These are phyloP conservation scores for Epinephelus moara DNA, from an alignment of 2,113 vertebrate genomes.

Conservation along the genomic window DNA sequence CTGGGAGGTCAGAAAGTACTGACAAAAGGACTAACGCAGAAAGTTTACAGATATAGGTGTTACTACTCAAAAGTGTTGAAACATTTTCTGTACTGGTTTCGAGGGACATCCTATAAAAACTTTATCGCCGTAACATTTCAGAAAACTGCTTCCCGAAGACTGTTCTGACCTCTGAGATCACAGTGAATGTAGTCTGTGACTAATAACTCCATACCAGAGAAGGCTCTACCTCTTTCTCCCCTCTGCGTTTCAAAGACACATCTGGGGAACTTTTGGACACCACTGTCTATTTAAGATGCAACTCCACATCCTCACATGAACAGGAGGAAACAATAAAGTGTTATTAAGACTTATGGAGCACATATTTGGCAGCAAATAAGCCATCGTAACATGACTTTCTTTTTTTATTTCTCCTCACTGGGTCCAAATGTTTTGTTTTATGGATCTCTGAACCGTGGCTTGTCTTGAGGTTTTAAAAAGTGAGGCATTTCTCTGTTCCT, in stretches of 20 bases:
- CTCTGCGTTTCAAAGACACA: slow-evolving; percentile 43
- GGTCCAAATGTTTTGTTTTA: slow-evolving; percentile 64
- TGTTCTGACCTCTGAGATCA: slow-evolving; percentile 16
- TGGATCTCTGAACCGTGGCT: slow-evolving; percentile 52
- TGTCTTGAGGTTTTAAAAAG: slow-evolving; percentile 57
- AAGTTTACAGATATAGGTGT: not conserved
- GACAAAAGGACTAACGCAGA: not conserved
- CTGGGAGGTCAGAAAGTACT: not conserved
- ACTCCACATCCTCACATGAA: slow-evolving; percentile 54
- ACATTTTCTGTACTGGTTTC: not conserved
- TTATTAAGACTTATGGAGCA: slow-evolving; percentile 53
- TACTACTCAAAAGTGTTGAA: not conserved
- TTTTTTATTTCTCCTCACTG: slow-evolving; percentile 4
- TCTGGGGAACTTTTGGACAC: slow-evolving; percentile 53
- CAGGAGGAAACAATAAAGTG: slow-evolving; percentile 69
- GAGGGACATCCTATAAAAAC: not conserved
- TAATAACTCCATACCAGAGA: slow-evolving; percentile 29
- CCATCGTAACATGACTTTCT: slow-evolving; percentile 38
- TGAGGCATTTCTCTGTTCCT: slow-evolving; percentile 55
- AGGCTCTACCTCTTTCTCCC: slow-evolving; percentile 20
- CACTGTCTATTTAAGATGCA: slow-evolving; percentile 58
- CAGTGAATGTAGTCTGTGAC: slow-evolving; percentile 16
- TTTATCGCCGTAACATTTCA: not conserved
- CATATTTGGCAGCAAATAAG: slow-evolving; percentile 69
- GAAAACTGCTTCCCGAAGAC: not conserved